Evolutionary conservation across 1,140 invertebrate genomes (phyloP).

Genomic region (Drosophila guanche): DNA sequence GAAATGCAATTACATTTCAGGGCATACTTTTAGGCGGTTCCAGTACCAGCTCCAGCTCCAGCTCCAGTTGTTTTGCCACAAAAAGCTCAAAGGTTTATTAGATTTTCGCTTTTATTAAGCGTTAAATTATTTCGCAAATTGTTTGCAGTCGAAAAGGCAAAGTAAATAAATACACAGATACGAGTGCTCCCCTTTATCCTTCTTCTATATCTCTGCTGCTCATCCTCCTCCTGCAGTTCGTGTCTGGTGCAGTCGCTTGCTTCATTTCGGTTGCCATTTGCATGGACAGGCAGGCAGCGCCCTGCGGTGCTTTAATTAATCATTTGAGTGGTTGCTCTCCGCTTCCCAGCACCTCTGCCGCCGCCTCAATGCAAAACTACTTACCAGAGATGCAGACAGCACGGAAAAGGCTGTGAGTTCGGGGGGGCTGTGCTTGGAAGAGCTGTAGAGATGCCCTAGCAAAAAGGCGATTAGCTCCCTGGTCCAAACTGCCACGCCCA

Average conservation of each 20-base stretch:
- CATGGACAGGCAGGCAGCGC: conserved; percentile 50
- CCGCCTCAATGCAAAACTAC: conserved; percentile 57
- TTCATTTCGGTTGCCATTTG: conserved; percentile 78
- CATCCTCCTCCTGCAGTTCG: conserved; percentile 1
- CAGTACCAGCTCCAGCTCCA: conserved; percentile 12
- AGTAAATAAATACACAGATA: conserved; percentile 65
- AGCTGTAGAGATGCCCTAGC: conserved; percentile 21
- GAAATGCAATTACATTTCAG: conserved; percentile 75
- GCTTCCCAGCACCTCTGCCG: conserved; percentile 4
- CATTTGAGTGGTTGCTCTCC: conserved; percentile 61
- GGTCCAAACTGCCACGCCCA: conserved; percentile 48
- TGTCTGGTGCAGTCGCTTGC: conserved; percentile 57
- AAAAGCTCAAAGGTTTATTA: conserved; percentile 82
- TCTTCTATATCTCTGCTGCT: neutral
- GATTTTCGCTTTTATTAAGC: conserved; percentile 80
- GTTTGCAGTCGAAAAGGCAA: conserved; percentile 67
- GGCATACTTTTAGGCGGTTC: conserved; percentile 68
- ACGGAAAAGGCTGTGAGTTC: conserved; percentile 4
- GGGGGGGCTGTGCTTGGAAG: conserved; percentile 1
- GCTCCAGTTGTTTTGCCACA: conserved; percentile 45
- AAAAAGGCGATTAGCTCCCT: conserved; percentile 73
- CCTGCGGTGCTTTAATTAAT: conserved; percentile 77
- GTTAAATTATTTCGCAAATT: conserved; percentile 81
- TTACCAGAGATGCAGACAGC: conserved; percentile 46
- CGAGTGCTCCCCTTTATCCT: neutral